Evolutionary conservation across 2,113 vertebrate genomes (phyloP).

Genomic region (Eleginops maclovinus): DNA sequence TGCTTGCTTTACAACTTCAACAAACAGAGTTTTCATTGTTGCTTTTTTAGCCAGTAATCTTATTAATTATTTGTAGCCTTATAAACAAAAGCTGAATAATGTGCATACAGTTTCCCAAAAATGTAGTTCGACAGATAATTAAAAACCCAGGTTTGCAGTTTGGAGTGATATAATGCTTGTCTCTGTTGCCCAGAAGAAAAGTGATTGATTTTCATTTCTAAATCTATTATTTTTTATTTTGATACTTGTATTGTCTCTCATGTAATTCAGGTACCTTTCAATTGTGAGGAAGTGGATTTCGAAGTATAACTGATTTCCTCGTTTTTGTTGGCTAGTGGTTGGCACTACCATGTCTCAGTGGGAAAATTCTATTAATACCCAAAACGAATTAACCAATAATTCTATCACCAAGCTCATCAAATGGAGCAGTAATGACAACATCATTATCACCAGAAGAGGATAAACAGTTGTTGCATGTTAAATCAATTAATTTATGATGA

Average conservation of each 20-base stretch:
- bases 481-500: slow-evolving; percentile 6
- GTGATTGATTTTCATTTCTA: background rate
- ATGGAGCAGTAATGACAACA: background rate
- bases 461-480: background rate
- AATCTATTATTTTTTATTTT: background rate
- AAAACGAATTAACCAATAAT: slow-evolving; percentile 15
- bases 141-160: background rate
- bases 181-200: too few relatives aligned
- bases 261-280: background rate
- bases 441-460: background rate
- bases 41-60: too few relatives aligned
- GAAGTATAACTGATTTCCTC: background rate
- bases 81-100: too few relatives aligned
- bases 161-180: background rate
- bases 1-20: background rate
- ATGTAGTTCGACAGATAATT: background rate
- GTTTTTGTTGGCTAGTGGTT: background rate
- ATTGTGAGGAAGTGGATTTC: background rate
- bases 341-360: slow-evolving; percentile 1
- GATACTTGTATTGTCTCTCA: background rate
- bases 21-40: background rate
- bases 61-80: too few relatives aligned
- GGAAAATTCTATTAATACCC: background rate
- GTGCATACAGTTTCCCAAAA: too few relatives aligned
- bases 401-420: background rate